Base-by-base conservation (phyloP, 2,113 vertebrate genomes). In the Toxostoma redivivum region DNA sequence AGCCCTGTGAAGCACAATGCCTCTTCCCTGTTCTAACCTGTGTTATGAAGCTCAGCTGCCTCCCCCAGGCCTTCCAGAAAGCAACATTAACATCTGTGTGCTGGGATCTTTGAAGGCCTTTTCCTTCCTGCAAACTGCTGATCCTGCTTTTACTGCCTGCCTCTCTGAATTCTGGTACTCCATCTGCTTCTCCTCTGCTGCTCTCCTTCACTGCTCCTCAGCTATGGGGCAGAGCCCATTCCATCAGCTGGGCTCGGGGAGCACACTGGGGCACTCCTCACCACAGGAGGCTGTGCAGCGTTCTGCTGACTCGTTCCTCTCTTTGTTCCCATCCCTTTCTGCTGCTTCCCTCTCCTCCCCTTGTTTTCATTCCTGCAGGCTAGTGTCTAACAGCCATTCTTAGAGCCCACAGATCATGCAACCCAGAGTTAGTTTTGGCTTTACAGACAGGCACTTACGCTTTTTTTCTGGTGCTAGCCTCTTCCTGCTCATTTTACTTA, bases 241-340 rank as follows among this genome's bases (percentile, higher is more conserved):
- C 66, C 4, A 17, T 12, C 37, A 40, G 2, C 8, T 40, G 37
- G 35, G 2, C 1, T 24, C 3, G 7, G 24, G 23, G 13, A 88
- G n/a, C 18, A 40, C 17, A 20, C 17, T 8, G 17, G 18, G 40
- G 2, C 6, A 51, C 17, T 72, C 33, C 40, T 40, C 7, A 0
- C 30, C 54, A 69, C 33, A 30, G 30, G 19, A 67, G 31, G 22
- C 53, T 56, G 48, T 6, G 1, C 7, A 44, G 15, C 27, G 45
- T 11, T 57, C 12, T 51, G 35, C 24, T 71, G 15, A 47, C 12
- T 9, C 47, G 27, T 25, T 76, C 38, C 38, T 69, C 50, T 64
- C 0, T 54, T 57, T 74, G 45, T 51, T 89, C 30, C 47, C 42
- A 57, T 22, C 22, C 15, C 23, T 54, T 73, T 54, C 38, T 62